Evolutionary conservation across 2,113 vertebrate genomes (phyloP).

Genomic region (Chascanopsetta lugubris): DNA sequence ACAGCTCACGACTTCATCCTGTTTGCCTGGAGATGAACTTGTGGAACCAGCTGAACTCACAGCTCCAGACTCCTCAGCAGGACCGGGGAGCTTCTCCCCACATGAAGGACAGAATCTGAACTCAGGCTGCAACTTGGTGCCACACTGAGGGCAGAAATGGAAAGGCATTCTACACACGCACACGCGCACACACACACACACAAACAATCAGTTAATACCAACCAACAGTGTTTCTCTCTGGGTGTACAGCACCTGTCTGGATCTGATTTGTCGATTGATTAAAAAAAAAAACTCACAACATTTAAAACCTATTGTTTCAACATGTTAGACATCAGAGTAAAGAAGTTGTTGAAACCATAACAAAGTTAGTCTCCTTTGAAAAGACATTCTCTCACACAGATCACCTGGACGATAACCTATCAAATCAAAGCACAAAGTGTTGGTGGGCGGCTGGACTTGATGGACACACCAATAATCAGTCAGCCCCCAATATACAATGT

Average conservation of each 20-base stretch:
- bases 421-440: too few species aligned
- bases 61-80: constrained; percentile 22
- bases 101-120: constrained; percentile 90
- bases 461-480: too few species aligned
- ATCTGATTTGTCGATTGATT: too few species aligned
- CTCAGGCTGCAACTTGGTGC: constrained; percentile 75
- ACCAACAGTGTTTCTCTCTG: background rate
- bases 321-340: too few species aligned
- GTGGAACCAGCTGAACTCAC: background rate
- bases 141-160: constrained; percentile 88
- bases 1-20: background rate
- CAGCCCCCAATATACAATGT: too few species aligned
- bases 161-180: constrained; percentile 79
- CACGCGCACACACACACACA: constrained; percentile 15
- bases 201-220: background rate
- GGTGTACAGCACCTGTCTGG: background rate
- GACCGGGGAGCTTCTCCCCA: constrained; percentile 77
- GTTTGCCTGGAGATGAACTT: constrained; percentile 1
- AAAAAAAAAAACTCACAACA: too few species aligned
- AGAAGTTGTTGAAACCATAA: too few species aligned
- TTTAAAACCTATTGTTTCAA: too few species aligned
- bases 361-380: too few species aligned
- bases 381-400: too few species aligned
- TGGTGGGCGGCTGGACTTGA: too few species aligned
- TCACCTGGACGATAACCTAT: too few species aligned